Percentiles rank a stretch among this genome's conserved stretches.
phyloP scores from a whole-genome alignment of 2,113 vertebrate species.

The Rhinolophus sinicus region DNA sequence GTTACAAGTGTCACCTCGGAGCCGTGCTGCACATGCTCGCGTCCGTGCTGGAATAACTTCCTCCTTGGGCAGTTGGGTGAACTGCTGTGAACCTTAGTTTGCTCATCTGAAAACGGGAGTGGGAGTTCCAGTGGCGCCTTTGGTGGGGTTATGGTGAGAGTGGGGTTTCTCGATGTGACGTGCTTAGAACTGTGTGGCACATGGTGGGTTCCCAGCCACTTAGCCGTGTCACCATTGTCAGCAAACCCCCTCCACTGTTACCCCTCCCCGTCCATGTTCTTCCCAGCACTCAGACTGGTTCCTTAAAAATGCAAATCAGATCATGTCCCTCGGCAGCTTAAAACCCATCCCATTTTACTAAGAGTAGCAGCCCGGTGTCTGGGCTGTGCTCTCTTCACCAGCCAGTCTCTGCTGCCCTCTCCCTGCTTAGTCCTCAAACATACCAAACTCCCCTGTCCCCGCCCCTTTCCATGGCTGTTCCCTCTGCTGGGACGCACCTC shows the following conservation, averaged over 20 bases:
- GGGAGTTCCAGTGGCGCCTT: not conserved
- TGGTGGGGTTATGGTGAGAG: not conserved
- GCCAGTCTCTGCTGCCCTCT: not conserved
- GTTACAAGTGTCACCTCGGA: not conserved
- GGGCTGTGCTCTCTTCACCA: not conserved
- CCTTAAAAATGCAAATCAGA: not conserved
- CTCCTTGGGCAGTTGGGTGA: not conserved
- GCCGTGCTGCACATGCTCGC: not conserved
- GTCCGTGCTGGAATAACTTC: not conserved
- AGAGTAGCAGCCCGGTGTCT: not conserved
- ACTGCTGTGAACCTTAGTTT: not conserved
- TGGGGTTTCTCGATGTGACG: not conserved
- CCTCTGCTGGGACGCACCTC: not conserved
- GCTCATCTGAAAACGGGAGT: not conserved
- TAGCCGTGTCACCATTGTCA: not conserved
- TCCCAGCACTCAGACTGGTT: not conserved
- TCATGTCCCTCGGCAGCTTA: not conserved
- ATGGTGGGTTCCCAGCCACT: not conserved
- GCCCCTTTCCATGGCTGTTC: not conserved
- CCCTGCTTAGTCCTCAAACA: not conserved
- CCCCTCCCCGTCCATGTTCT: not conserved
- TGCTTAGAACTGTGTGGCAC: not conserved
- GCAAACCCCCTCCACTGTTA: not conserved
- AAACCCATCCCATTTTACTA: not conserved
- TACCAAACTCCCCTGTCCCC: not conserved